Evolutionary conservation across 1,140 invertebrate species (phyloP).

Genomic region (Rhagoletis zephyria): DNA sequence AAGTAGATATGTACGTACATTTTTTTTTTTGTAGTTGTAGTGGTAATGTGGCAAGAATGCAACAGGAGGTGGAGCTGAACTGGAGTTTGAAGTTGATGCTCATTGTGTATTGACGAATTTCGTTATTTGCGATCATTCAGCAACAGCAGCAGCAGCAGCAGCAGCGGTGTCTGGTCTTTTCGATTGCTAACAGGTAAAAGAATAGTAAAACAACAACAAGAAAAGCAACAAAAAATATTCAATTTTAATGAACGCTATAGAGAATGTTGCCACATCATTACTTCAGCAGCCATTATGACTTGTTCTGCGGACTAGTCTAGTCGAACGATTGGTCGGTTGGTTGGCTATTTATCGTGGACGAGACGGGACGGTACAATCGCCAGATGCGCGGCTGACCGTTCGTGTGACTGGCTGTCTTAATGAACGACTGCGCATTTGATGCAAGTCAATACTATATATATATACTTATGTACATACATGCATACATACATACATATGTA

Average conservation of each 20-base stretch:
- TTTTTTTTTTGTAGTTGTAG: background rate
- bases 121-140: background rate
- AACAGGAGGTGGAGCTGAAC: conserved; percentile 45
- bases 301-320: background rate
- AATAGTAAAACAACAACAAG: background rate
- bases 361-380: too few relatives aligned
- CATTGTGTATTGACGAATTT: conserved; percentile 37
- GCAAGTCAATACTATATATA: background rate
- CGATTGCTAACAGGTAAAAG: conserved; percentile 2
- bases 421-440: background rate
- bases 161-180: background rate
- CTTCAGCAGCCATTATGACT: conserved; percentile 46
- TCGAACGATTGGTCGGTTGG: conserved; percentile 11
- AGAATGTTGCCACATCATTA: conserved; percentile 51
- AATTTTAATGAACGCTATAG: conserved; percentile 42
- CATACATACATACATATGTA: background rate
- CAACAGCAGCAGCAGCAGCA: too few relatives aligned
- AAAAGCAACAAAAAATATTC: background rate
- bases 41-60: background rate
- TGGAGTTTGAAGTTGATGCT: conserved; percentile 25
- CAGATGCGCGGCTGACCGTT: background rate
- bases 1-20: too few relatives aligned
- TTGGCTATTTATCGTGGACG: too few relatives aligned
- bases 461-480: background rate
- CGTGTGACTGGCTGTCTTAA: conserved; percentile 1